Evolutionary conservation across 2,888 invertebrate species (phyloP).

Genomic region (Colostygia pectinataria): DNA sequence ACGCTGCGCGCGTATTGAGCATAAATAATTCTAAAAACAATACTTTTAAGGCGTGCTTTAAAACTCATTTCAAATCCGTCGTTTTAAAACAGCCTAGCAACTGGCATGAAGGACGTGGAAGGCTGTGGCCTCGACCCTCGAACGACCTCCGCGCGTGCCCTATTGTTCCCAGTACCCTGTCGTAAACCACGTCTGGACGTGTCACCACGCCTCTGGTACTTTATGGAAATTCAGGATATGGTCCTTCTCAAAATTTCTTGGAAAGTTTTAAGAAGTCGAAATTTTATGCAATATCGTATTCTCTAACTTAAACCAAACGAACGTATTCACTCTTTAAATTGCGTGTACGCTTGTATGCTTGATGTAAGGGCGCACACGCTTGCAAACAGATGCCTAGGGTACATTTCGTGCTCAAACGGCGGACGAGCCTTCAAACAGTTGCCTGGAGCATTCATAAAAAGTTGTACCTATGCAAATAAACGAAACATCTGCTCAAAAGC

Average conservation of each 20-base stretch:
- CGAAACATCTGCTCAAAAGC: too few species aligned
- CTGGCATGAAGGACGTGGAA: conserved; percentile 62
- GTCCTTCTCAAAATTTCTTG: conserved; percentile 15
- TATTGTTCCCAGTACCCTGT: conserved; percentile 58
- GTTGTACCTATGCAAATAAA: too few species aligned
- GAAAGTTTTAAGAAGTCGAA: conserved; percentile 21
- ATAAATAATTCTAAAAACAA: conserved; percentile 16
- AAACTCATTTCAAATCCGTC: conserved; percentile 26
- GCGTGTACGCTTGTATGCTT: too few species aligned
- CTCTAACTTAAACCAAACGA: background rate
- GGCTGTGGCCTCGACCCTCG: conserved; percentile 70
- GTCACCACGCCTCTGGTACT: conserved; percentile 30
- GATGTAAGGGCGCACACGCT: too few species aligned
- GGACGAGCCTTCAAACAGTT: too few species aligned
- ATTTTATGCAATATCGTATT: conserved; percentile 11
- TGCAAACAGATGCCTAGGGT: too few species aligned
- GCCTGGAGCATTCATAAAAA: too few species aligned
- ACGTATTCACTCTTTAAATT: too few species aligned
- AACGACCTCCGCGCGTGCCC: conserved; percentile 71
- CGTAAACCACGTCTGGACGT: conserved; percentile 46
- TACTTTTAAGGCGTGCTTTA: conserved; percentile 28
- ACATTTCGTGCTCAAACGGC: too few species aligned
- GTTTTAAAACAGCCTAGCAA: conserved; percentile 39
- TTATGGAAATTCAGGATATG: conserved; percentile 30
- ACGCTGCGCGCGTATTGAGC: conserved; percentile 2